Base-by-base conservation (phyloP, 2,797 vertebrate genomes). In the Botia kubotai region DNA sequence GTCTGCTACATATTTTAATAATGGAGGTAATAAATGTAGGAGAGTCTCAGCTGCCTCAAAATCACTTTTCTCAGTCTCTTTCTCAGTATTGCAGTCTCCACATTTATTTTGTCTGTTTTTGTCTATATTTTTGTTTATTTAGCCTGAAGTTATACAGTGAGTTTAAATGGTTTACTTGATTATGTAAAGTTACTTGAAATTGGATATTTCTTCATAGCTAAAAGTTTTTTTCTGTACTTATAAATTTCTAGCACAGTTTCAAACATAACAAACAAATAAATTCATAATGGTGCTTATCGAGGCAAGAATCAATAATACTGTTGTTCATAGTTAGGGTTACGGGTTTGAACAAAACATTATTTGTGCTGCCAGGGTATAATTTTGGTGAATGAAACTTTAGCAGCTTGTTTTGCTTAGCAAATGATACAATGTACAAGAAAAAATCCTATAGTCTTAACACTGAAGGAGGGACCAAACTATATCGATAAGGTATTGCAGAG, bases 1-100 rank as follows among this genome's bases (percentile, higher is more conserved):
- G 19, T 60, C 46, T 50, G 11, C 65, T 26, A 46, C 43, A 55
- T 46, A 58, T 60, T 66, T 48, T 46, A 68, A 50, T 55, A 72
- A 75, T 78, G 75, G 75, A 82, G 77, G 55, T 52, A 16, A 75
- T 83, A 65, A 79, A 68, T 74, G 70, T 67, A 39, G 46, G 81
- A 67, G 71, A 55, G 39, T 67, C 76, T 60, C 72, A 70, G 29
- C 36, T 65, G 66, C 73, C 50, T 63, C 26, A 62, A 70, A 55
- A 48, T 10, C 16, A n/a, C 53, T 63, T 12, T 7, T 21, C 74
- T 70, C 36, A 57, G 52, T 21, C 33, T 72, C 74, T 67, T 21
- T 43, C 11, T 57, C 4, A 62, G 46, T 48, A 68, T 29, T 13
- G 48, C 36, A 36, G 43, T 17, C 48, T 65, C 29, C n/a, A 12